These are phyloP conservation scores for Pristiophorus japonicus DNA, from an alignment of 2,113 vertebrate genomes.

Conservation along the genomic window DNA sequence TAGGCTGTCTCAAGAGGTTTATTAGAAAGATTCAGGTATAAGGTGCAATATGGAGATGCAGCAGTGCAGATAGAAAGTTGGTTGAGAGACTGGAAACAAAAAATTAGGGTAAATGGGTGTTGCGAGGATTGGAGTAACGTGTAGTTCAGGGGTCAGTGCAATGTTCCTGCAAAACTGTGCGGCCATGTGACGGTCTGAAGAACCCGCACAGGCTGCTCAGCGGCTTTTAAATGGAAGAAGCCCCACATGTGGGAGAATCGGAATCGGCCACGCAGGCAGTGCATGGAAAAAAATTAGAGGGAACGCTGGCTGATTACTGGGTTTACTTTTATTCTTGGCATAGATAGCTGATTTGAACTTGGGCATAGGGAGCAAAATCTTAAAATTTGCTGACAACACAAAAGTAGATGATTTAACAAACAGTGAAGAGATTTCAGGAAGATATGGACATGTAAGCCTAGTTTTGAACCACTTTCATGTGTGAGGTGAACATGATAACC, in stretches of 20 bases:
- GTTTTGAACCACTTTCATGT: neutral
- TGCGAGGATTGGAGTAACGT: neutral
- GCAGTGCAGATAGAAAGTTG: neutral
- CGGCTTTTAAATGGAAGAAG: too few species aligned
- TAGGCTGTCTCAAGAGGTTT: neutral
- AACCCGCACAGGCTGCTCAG: too few species aligned
- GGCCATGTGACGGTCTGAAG: too few species aligned
- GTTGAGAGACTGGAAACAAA: neutral
- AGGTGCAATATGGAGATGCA: neutral
- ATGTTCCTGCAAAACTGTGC: too few species aligned
- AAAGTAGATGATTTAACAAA: too few species aligned
- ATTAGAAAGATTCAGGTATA: neutral
- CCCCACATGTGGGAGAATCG: too few species aligned
- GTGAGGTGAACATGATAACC: neutral
- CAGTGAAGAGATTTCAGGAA: neutral
- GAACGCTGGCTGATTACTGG: neutral
- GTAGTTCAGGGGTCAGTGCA: neutral
- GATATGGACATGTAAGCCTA: neutral
- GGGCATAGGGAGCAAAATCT: neutral
- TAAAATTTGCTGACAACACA: too few species aligned
- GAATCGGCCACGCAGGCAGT: too few species aligned
- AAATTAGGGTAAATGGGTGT: neutral
- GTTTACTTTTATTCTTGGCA: neutral
- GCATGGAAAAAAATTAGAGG: too few species aligned
- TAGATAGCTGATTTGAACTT: neutral